Conservation (phyloP, 2,113 vertebrate species). For the Hippocampus guttulatus region DNA sequence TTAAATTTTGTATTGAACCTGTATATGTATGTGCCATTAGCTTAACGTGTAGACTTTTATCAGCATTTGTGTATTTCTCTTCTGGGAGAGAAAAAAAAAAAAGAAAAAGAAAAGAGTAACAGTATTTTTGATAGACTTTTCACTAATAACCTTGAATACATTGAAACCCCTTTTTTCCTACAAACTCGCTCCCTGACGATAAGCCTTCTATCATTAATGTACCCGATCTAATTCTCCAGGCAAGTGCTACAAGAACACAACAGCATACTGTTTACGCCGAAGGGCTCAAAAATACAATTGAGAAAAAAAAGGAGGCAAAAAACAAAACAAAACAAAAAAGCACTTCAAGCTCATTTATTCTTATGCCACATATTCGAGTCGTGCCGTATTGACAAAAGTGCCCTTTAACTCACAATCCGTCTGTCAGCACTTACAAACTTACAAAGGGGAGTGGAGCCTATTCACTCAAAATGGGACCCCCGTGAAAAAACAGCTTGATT, state of each 20-base stretch:
- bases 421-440: neutral
- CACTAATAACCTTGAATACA: slow-evolving; percentile 66
- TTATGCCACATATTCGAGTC: neutral
- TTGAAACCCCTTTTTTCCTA: slow-evolving; percentile 14
- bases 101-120: slow-evolving; percentile 63
- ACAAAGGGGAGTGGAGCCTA: neutral
- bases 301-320: neutral
- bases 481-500: no score
- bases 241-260: slow-evolving; percentile 33
- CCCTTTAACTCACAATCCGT: neutral
- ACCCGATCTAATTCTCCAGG: slow-evolving; percentile 34
- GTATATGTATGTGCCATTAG: slow-evolving; percentile 79
- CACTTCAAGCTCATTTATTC: slow-evolving; percentile 21
- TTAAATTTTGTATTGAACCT: slow-evolving; percentile 74
- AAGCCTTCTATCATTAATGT: slow-evolving; percentile 36
- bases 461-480: neutral
- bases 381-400: neutral
- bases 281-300: neutral
- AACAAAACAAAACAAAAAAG: neutral
- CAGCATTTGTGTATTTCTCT: slow-evolving; percentile 70
- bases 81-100: slow-evolving; percentile 35
- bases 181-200: slow-evolving; percentile 4
- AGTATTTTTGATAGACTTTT: slow-evolving; percentile 77
- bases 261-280: slow-evolving; percentile 11
- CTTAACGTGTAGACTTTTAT: slow-evolving; percentile 72